A percentile compares a stretch with the other conserved stretches of the same genome.
These are phyloP conservation scores for Characodon lateralis DNA, from an alignment of 2,797 vertebrate genomes.

Conservation along the genomic window DNA sequence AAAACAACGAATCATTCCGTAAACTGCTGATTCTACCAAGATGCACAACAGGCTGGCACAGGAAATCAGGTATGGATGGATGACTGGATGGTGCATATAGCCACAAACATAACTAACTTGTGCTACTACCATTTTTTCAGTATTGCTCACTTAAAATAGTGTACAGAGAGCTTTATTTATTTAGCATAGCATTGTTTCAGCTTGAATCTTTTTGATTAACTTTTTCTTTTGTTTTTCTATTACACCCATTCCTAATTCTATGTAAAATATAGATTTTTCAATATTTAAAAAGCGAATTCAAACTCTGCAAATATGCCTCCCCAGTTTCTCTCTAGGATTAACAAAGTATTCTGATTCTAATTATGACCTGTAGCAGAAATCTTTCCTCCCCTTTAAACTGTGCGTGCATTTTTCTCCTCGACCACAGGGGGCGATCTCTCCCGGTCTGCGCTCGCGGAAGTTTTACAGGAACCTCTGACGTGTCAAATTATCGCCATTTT, in stretches of 20 bases:
- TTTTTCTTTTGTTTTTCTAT: background rate
- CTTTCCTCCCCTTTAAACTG: no score
- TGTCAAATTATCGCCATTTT: conserved; percentile 76
- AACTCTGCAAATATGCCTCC: background rate
- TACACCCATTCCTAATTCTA: no score
- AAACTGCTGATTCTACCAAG: background rate
- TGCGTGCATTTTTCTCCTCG: conserved; percentile 19
- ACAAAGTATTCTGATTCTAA: background rate
- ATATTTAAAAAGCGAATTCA: background rate
- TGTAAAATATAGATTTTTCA: background rate
- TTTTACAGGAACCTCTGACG: conserved; percentile 64
- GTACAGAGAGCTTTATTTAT: background rate
- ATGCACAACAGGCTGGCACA: background rate
- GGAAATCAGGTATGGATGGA: background rate
- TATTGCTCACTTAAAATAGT: background rate
- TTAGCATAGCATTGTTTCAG: background rate
- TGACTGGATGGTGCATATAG: background rate
- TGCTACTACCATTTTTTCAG: background rate
- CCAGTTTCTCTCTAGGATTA: background rate
- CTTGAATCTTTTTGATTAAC: background rate
- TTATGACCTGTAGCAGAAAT: background rate
- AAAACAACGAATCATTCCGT: background rate
- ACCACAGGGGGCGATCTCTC: conserved; percentile 48
- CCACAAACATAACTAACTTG: background rate
- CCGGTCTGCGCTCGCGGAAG: conserved; percentile 45